Evolutionary conservation across 2,113 vertebrate genomes (phyloP), one percentile per base, ranked within the genome.

Genomic region (Tichodroma muraria): DNA sequence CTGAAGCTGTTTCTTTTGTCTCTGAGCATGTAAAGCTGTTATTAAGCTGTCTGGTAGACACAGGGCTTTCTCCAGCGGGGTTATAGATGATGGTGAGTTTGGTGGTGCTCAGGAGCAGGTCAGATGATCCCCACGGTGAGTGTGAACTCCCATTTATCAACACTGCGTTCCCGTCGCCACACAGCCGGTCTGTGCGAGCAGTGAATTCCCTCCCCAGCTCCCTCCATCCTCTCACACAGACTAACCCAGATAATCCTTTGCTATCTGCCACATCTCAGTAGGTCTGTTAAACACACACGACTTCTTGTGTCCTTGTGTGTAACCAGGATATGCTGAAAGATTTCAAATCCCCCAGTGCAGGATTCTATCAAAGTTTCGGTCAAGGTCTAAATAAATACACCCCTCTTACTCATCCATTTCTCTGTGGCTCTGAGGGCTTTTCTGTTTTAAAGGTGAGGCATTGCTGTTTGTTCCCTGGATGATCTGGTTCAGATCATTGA

Each of bases 161-260:
- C 66, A 53, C n/a, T 24, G 7, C 0, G 0, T 44, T 92, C 76
- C 44, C 73, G 63, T 71, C 2, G 11, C 89, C 21, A 38, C 24
- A 1, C 19, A 56, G 19, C 60, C 0, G 0, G 27, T 56, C 65
- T 84, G 40, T 90, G 77, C 86, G 77, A 95, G 75, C 89, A 33
- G 80, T 27, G 84, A 93, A 84, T 84, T 91, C 94, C 84, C 91
- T 79, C 61, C 0, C 8, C 86, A 65, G 89, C 86, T 92, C 88
- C 80, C 81, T 35, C 40, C 94, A 88, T 57, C 83, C 85, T 75
- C 85, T 93, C 77, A 75, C 83, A 88, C 10, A 6, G 33, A 68
- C 89, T 94, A 92, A 92, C 93, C 87, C 91, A 94, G 89, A 91
- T 94, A 93, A 96, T 94, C 93, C 93, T 95, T 70, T 92, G 77